Evolutionary conservation across 2,113 vertebrate genomes (phyloP), one percentile per base, ranked within the genome.

Genomic region (Plotosus lineatus): DNA sequence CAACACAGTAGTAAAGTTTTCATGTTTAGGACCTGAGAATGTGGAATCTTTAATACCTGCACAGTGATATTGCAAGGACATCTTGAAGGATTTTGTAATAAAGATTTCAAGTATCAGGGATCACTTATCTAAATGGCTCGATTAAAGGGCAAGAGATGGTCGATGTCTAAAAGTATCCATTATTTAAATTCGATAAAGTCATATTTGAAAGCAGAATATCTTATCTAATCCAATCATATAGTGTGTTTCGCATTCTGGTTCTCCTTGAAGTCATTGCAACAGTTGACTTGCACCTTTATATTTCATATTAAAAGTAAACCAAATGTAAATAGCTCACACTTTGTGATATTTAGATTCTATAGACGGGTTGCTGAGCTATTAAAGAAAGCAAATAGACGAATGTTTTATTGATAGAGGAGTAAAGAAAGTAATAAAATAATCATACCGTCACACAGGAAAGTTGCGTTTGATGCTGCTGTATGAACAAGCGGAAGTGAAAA

Each of bases 401-500:
- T 69, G 61, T 26, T 44, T 44, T 31, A 33, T 12, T 14, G 4
- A 19, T 44, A 28, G 9, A 38, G 21, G n/a, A 46, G 65, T 69
- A 23, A 50, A 51, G 9, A 17, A 10, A 7, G 17, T 0, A 33
- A 66, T 50, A 51, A 66, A 82, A 58, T 46, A 46, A 28, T 69
- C 61, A 23, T 75, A 75, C 71, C 55, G 42, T 53, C 14, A 53
- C 36, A 15, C 69, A 36, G 33, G 55, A 44, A 79, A 46, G n/a
- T 75, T 79, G 15, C 5, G 48, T 46, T 74, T 48, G 76, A 58
- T 58, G 44, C 33, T 46, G n/a, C 8, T 69, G 76, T 23, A 53
- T 38, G 21, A 23, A 19, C 50, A 75, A 58, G 74, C 61, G 40
- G 73, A 72, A 89, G 68, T 85, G 85, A 60, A 82, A 80, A 76